Conservation (phyloP, 2,797 vertebrate species). For the Arrhamphus sclerolepis region DNA sequence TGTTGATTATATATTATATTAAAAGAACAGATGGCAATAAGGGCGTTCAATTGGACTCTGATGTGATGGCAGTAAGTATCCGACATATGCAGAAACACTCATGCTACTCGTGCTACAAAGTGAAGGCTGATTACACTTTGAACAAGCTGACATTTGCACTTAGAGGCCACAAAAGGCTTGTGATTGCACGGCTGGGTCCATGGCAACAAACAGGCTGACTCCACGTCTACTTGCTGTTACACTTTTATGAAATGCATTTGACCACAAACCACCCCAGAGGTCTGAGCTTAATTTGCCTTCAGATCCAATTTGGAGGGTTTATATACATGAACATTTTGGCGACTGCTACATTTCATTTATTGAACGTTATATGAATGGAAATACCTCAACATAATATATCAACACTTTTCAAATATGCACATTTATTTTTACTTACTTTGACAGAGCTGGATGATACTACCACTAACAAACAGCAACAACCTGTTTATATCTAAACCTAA, state of each 20-base stretch:
- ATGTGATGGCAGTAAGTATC: slow-evolving; percentile 29
- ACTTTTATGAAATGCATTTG: slow-evolving; percentile 11
- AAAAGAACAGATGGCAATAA: slow-evolving; percentile 24
- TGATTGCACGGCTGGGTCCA: slow-evolving; percentile 58
- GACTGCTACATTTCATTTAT: neutral
- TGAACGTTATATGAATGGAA: no score
- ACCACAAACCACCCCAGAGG: slow-evolving; percentile 7
- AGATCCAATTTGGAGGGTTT: neutral
- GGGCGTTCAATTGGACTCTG: slow-evolving; percentile 43
- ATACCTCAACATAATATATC: no score
- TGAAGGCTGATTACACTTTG: slow-evolving; percentile 66
- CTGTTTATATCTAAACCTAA: neutral
- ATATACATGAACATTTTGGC: no score
- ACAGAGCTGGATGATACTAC: no score
- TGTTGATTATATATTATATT: slow-evolving; percentile 61
- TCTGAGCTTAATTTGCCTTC: neutral
- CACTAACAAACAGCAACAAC: no score
- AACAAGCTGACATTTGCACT: slow-evolving; percentile 56
- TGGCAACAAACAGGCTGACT: slow-evolving; percentile 57
- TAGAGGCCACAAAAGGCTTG: slow-evolving; percentile 51
- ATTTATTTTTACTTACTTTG: no score
- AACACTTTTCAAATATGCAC: no score
- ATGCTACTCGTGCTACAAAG: slow-evolving; percentile 49
- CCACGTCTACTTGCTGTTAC: slow-evolving; percentile 21
- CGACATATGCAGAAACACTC: slow-evolving; percentile 31